A percentile compares a stretch with the other conserved stretches of the same genome.
Conservation (phyloP, 2,888 invertebrate genomes). For the Phania funesta region DNA sequence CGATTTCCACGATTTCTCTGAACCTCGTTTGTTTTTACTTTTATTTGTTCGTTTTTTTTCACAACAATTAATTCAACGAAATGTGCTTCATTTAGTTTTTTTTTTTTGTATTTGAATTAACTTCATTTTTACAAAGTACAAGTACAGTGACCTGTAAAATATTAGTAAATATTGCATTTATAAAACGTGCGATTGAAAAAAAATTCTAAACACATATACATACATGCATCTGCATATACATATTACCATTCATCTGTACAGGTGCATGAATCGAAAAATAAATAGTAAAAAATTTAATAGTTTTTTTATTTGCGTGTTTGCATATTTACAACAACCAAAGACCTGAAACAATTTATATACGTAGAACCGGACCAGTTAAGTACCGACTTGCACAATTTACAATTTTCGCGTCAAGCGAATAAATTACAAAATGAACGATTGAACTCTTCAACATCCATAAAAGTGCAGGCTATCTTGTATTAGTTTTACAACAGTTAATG, state of each 20-base stretch:
- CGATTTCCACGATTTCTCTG: slow-evolving; percentile 43
- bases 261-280: slow-evolving; percentile 31
- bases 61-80: slow-evolving; percentile 51
- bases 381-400: no score
- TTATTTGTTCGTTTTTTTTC: slow-evolving; percentile 10
- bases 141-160: slow-evolving; percentile 53
- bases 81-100: slow-evolving; percentile 22
- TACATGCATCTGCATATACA: not conserved
- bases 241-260: slow-evolving; percentile 1
- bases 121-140: slow-evolving; percentile 2
- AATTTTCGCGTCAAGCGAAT: no score
- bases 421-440: no score
- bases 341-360: slow-evolving; percentile 31
- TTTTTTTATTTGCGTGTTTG: not conserved
- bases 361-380: no score
- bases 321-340: not conserved
- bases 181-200: not conserved
- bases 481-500: no score
- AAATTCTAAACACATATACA: not conserved
- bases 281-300: not conserved
- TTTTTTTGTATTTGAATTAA: slow-evolving; percentile 34
- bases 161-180: slow-evolving; percentile 16
- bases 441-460: no score
- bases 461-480: no score
- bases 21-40: slow-evolving; percentile 30